Base-by-base conservation (phyloP, 2,888 invertebrate genomes). In the Eretmocerus hayati region DNA sequence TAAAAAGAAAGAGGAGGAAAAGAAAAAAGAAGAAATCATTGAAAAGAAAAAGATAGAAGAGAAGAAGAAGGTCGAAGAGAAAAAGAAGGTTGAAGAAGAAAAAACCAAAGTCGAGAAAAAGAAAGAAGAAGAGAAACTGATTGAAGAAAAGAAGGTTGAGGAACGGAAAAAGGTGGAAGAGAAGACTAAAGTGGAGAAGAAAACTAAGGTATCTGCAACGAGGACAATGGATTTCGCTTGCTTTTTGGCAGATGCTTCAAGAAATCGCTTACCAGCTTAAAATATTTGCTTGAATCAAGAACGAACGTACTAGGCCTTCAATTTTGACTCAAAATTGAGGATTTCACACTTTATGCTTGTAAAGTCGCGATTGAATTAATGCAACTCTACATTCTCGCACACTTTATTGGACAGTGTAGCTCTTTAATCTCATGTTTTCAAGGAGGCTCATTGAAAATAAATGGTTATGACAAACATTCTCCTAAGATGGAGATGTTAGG, bases 391-490 rank as follows among this genome's bases (percentile, higher is more conserved):
- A n/a, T n/a, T n/a, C n/a, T n/a, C n/a, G n/a, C n/a, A n/a, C n/a
- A n/a, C n/a, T n/a, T n/a, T n/a, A n/a, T n/a, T n/a, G n/a, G n/a
- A n/a, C n/a, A n/a, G n/a, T n/a, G n/a, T n/a, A n/a, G n/a, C n/a
- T 26, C 26, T 11, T 26, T 6, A 26, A 26, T 42, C 35, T 45
- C 18, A 23, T 50, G 32, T 45, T 50, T 48, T 53, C 31, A 54
- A 65, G 59, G 66, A 64, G 35, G 61, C 60, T 51, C 65, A 67
- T 58, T 62, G 39, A 63, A 69, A 63, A 59, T 61, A 51, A 71
- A 71, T 45, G 71, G 71, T 66, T 65, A 68, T 60, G 64, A 64
- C 61, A 65, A 67, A 64, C 64, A 65, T 58, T 58, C 53, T 44
- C 20, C 58, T 16, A 55, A 62, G 51, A 66, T 70, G 69, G 71